These are phyloP conservation scores for Holotrichia oblita DNA, from an alignment of 1,140 invertebrate genomes.

Conservation along the genomic window DNA sequence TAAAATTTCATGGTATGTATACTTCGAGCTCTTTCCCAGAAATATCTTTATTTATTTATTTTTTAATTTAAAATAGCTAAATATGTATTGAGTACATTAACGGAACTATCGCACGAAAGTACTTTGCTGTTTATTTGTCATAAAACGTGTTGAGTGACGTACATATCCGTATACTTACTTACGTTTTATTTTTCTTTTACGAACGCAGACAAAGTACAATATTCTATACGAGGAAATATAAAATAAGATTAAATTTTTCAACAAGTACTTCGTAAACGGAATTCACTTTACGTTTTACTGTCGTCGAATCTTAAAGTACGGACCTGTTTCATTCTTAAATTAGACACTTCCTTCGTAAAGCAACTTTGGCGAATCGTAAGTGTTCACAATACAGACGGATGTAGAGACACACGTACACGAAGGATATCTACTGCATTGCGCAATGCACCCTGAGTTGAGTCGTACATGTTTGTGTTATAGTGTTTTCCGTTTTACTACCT, in stretches of 20 bases:
- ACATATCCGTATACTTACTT: too few species aligned
- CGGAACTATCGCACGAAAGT: too few species aligned
- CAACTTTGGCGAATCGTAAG: neutral
- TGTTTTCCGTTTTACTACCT: constrained; percentile 27
- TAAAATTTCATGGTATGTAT: too few species aligned
- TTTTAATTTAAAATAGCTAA: too few species aligned
- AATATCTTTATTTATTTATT: too few species aligned
- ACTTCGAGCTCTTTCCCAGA: too few species aligned
- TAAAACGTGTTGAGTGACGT: too few species aligned
- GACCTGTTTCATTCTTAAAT: constrained; percentile 28
- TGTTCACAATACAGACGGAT: neutral
- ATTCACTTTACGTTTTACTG: constrained; percentile 14
- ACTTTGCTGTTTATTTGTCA: too few species aligned
- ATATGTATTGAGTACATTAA: too few species aligned
- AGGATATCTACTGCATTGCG: constrained; percentile 20
- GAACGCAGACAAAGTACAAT: neutral
- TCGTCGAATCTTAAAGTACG: constrained; percentile 6
- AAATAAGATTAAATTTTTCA: constrained; percentile 28
- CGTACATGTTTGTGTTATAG: too few species aligned
- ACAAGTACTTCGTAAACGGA: constrained; percentile 14
- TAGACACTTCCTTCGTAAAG: constrained; percentile 30
- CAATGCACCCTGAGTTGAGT: constrained; percentile 1
- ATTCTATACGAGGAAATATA: neutral
- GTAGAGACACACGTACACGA: neutral
- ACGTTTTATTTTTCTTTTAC: neutral